A percentile compares a stretch with the other conserved stretches of the same genome.
These are phyloP conservation scores for Dryobates pubescens DNA, from an alignment of 2,797 vertebrate species.

Conservation along the genomic window DNA sequence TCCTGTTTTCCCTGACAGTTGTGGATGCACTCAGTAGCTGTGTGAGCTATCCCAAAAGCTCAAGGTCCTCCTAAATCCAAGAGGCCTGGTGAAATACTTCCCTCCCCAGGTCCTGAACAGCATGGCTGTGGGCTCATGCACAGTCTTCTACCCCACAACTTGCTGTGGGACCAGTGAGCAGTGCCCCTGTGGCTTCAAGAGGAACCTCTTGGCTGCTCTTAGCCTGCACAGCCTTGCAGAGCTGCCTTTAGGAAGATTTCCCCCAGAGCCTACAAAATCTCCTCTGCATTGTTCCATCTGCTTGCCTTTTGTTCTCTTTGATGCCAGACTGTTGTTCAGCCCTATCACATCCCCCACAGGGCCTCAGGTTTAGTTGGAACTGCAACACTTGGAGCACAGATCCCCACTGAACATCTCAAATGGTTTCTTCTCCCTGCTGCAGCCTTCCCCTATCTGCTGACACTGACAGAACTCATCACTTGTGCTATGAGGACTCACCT, in stretches of 20 bases:
- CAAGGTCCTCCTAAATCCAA: background rate
- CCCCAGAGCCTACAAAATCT: background rate
- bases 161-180: background rate
- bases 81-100: background rate
- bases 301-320: background rate
- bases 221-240: background rate
- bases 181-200: background rate
- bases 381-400: background rate
- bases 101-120: background rate
- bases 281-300: background rate
- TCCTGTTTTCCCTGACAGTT: background rate
- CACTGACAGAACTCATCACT: slow-evolving; percentile 17
- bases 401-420: background rate
- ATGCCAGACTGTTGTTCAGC: background rate
- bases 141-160: background rate
- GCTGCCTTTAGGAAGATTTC: background rate
- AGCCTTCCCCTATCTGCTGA: background rate
- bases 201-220: background rate
- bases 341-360: accelerated
- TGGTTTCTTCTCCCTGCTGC: background rate
- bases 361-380: background rate
- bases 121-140: background rate
- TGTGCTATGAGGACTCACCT: slow-evolving; percentile 60
- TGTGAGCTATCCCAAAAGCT: background rate
- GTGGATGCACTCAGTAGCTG: background rate